Evolutionary conservation across 2,797 vertebrate genomes (phyloP).

Genomic region (Furcifer pardalis): DNA sequence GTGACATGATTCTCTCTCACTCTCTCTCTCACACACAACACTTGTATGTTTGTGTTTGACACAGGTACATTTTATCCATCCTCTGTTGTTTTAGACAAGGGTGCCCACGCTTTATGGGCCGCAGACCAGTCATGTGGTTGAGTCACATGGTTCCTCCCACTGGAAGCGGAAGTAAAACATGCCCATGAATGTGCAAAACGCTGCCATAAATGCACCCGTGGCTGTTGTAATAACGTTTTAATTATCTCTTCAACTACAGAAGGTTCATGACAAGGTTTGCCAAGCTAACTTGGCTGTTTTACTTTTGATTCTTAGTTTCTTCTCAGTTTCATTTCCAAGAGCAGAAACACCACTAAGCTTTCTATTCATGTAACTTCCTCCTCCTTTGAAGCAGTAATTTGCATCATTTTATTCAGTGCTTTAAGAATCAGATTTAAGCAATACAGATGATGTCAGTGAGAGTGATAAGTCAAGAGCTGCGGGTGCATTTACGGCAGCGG

Average conservation of each 20-base stretch:
- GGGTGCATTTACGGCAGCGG: too few relatives aligned
- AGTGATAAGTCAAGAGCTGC: too few relatives aligned
- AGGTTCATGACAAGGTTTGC: neutral
- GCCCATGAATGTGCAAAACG: too few relatives aligned
- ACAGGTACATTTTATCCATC: too few relatives aligned
- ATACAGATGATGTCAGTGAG: neutral
- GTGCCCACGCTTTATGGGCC: too few relatives aligned
- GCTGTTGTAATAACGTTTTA: too few relatives aligned
- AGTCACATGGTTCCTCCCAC: too few relatives aligned
- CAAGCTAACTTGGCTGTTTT: constrained; percentile 1
- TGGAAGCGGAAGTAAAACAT: too few relatives aligned
- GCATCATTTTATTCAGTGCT: neutral
- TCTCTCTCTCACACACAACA: neutral
- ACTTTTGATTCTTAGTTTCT: constrained; percentile 18
- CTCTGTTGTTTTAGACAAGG: too few relatives aligned
- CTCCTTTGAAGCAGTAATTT: neutral
- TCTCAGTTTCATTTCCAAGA: constrained; percentile 11
- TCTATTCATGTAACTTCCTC: neutral
- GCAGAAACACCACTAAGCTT: neutral
- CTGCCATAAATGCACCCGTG: too few relatives aligned
- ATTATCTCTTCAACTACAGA: neutral
- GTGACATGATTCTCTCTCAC: neutral
- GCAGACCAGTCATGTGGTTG: too few relatives aligned
- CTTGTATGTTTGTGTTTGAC: too few relatives aligned
- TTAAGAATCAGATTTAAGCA: neutral